A percentile compares a stretch with the other conserved stretches of the same genome.
phyloP scores from a whole-genome alignment of 2,797 vertebrate species.

The Macropodus opercularis region DNA sequence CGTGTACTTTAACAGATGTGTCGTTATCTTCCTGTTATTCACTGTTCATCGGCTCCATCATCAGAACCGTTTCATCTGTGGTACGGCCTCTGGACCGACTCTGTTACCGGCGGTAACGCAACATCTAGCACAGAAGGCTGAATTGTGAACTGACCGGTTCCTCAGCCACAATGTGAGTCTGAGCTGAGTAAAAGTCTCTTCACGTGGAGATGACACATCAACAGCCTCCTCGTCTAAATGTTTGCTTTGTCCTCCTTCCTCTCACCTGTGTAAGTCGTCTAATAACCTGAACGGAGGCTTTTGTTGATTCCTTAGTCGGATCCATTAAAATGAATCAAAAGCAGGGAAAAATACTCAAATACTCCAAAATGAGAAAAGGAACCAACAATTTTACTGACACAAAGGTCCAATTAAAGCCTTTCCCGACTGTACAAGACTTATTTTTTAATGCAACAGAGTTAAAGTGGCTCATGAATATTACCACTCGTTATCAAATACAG shows the following conservation, averaged over 20 bases:
- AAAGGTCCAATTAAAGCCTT: conserved; percentile 36
- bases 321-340: conserved; percentile 35
- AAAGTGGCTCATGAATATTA: conserved; percentile 35
- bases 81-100: neutral
- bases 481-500: conserved; percentile 41
- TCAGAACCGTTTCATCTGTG: conserved; percentile 21
- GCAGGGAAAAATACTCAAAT: neutral
- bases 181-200: conserved; percentile 29
- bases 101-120: neutral
- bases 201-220: conserved; percentile 34
- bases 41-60: conserved; percentile 30
- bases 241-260: conserved; percentile 29
- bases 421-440: neutral
- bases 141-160: too few species aligned
- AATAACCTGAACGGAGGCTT: conserved; percentile 29
- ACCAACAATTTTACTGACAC: conserved; percentile 1
- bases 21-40: conserved; percentile 34
- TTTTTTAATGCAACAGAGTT: conserved; percentile 8
- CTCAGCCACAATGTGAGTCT: too few species aligned
- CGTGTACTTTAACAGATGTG: conserved; percentile 35
- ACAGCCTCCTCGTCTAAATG: conserved; percentile 23
- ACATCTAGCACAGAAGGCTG: too few species aligned
- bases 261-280: conserved; percentile 40
- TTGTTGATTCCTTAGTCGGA: conserved; percentile 8
- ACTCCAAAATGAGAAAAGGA: neutral